Base-by-base conservation (phyloP, 2,888 invertebrate genomes). In the Sminthurinus aureus region DNA sequence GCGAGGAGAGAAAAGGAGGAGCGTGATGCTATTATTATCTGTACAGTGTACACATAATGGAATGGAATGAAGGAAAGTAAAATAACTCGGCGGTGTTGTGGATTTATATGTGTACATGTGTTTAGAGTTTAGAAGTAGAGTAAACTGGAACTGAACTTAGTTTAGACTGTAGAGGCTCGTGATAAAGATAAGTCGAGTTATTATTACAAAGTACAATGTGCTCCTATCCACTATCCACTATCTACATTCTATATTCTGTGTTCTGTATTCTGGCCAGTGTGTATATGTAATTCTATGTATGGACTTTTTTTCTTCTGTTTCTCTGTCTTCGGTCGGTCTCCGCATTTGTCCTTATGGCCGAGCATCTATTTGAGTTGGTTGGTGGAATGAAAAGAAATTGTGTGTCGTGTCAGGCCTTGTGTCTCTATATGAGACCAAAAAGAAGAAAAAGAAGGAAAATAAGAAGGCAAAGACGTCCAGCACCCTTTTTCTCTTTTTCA, bases 371-470 rank as follows among this genome's bases (percentile, higher is more conserved):
- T 22, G 18, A 9, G 74, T 74, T 38, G 18, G 74, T 74, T 38
- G 26, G 13, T 24, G 38, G 26, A 18, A 18, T 74, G 64, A 24
- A 78, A 66, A 75, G 78, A 58, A 78, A 78, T 78, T 78, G 78
- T 78, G 26, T 66, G 74, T 75, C 71, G 74, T 74, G 81, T 75
- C 52, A 76, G 58, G 20, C 66, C 50, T 11, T 18, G 64, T 26
- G 74, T 81, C n/a, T 64, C 38, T 64, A 38, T 38, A 66, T 76
- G 67, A 58, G 67, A 24, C 66, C 38, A 38, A 38, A 6, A 38
- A 38, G 38, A 38, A 38, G 38, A 38, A 6, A 6, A 38, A 6
- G 6, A 38, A 38, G 38, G 6, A 38, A 6, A 6, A 38, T 4
- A 38, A 38, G 20, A 22, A 3, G 22, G 58, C 58, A 8, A 67